Conservation (phyloP, 2,797 vertebrate species). For the Mormyrops attenuatus region DNA sequence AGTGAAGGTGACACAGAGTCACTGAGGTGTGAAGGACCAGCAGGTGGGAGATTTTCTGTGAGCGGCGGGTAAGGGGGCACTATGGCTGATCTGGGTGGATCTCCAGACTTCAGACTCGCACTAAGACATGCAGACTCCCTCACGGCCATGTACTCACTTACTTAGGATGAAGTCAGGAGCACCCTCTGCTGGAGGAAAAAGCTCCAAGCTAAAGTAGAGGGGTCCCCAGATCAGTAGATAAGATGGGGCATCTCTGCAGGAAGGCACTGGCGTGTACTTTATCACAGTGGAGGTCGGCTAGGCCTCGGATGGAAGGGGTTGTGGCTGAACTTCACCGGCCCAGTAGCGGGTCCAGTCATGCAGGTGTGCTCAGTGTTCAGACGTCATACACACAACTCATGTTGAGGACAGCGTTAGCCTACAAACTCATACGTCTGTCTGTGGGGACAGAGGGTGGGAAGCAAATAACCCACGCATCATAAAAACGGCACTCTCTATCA, state of each 20-base stretch:
- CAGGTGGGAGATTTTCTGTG: constrained; percentile 38
- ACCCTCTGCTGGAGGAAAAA: constrained; percentile 16
- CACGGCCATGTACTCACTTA: background rate
- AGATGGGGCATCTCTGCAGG: constrained; percentile 26
- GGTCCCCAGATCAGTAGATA: background rate
- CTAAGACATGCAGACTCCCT: background rate
- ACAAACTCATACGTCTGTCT: background rate
- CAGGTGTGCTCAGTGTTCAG: background rate
- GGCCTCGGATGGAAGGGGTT: background rate
- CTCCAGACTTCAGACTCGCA: background rate
- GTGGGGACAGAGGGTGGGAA: background rate
- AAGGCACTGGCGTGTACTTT: constrained; percentile 50
- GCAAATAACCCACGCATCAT: background rate
- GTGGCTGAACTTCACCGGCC: constrained; percentile 7
- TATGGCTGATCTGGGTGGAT: background rate
- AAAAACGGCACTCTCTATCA: background rate
- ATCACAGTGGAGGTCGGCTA: constrained; percentile 10
- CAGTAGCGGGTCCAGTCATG: constrained; percentile 10
- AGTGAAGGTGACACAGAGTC: constrained; percentile 39
- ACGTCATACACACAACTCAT: background rate
- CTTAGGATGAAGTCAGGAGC: background rate
- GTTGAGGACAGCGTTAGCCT: background rate
- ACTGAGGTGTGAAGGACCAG: constrained; percentile 13
- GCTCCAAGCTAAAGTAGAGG: background rate
- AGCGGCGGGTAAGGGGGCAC: background rate